Percentiles rank a stretch among this genome's conserved stretches.
These are phyloP conservation scores for Chlamydotis undulata DNA, from an alignment of 2,113 vertebrate genomes.

Conservation along the genomic window DNA sequence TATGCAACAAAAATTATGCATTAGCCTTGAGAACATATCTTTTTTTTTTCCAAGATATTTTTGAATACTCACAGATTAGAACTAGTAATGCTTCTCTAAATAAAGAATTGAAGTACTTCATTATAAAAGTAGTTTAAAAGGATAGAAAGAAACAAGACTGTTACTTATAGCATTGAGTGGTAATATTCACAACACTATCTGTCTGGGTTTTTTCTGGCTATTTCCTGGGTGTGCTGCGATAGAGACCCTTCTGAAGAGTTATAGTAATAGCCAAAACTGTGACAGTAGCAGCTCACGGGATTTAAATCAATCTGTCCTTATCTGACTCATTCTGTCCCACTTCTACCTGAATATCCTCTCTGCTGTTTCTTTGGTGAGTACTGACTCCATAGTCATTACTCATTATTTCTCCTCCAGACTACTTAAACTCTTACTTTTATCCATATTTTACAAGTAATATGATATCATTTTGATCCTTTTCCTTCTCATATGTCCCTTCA, in stretches of 20 bases:
- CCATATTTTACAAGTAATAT: neutral
- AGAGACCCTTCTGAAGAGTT: neutral
- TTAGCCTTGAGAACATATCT: neutral
- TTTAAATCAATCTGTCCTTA: neutral
- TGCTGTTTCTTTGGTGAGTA: neutral
- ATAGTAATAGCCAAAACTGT: neutral
- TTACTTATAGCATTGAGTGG: neutral
- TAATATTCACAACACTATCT: neutral
- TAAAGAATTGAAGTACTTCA: neutral
- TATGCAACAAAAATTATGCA: neutral
- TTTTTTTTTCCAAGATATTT: neutral
- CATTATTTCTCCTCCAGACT: neutral
- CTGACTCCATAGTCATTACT: neutral
- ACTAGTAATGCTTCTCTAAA: neutral
- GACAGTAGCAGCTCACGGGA: accelerated
- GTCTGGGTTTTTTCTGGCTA: neutral
- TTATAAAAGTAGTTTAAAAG: neutral
- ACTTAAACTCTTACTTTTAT: neutral
- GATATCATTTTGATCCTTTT: neutral
- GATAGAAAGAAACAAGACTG: neutral
- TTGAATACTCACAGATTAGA: neutral
- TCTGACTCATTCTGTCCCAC: neutral
- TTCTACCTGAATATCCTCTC: neutral
- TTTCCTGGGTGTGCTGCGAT: neutral
- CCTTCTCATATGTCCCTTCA: neutral